Evolutionary conservation across 2,113 vertebrate genomes (phyloP).

Genomic region (Pipa parva): DNA sequence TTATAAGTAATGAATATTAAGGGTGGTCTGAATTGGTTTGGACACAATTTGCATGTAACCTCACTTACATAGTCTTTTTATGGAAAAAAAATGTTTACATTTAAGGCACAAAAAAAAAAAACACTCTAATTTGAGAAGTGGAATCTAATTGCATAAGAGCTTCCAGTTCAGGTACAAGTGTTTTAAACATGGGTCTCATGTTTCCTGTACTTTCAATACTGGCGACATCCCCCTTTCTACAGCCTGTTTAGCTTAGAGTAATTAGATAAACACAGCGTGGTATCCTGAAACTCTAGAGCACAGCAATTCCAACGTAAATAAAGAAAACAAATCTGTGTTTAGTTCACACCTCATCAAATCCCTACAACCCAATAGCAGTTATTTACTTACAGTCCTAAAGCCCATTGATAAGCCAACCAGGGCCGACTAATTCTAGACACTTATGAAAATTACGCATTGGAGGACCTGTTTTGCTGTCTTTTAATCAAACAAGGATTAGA

Average conservation of each 20-base stretch:
- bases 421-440: neutral
- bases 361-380: constrained; percentile 59
- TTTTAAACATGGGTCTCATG: constrained; percentile 28
- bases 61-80: neutral
- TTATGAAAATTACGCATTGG: neutral
- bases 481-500: neutral
- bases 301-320: constrained; percentile 59
- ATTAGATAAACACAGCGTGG: constrained; percentile 54
- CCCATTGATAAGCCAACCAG: neutral
- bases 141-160: constrained; percentile 24
- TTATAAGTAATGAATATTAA: neutral
- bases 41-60: neutral
- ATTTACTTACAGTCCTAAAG: constrained; percentile 48
- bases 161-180: constrained; percentile 29
- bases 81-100: constrained; percentile 7
- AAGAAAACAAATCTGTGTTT: constrained; percentile 60
- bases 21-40: neutral
- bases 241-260: constrained; percentile 41
- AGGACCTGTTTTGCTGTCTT: neutral
- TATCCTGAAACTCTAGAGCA: constrained; percentile 46
- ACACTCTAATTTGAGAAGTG: constrained; percentile 8
- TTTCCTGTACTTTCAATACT: constrained; percentile 7
- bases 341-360: constrained; percentile 64
- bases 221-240: constrained; percentile 2
- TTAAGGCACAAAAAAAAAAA: neutral